A percentile compares a stretch with the other conserved stretches of the same genome.
phyloP scores from a whole-genome alignment of 2,888 invertebrate genomes.

The Melieria crassipennis region DNA sequence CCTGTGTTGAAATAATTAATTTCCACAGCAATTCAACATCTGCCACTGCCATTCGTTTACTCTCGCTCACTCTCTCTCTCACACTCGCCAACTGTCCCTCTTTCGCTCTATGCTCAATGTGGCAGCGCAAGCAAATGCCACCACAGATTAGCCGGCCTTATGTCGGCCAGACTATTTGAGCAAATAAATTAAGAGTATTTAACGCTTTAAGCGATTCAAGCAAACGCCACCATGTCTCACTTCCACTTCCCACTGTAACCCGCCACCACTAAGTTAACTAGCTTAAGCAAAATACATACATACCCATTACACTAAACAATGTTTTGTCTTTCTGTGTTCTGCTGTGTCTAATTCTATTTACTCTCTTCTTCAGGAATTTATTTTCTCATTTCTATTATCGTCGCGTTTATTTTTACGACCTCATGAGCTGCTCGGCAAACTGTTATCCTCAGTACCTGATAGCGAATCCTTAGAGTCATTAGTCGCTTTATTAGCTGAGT shows the following conservation, averaged over 20 bases:
- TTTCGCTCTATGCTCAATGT: background rate
- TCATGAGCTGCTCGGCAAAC: constrained; percentile 64
- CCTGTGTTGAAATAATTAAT: too few species aligned
- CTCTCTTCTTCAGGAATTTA: constrained; percentile 57
- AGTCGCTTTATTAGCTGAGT: constrained; percentile 62
- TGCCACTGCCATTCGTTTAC: too few species aligned
- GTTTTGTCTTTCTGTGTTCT: constrained; percentile 27
- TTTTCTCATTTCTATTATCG: constrained; percentile 66
- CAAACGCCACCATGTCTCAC: constrained; percentile 1
- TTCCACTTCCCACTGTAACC: background rate
- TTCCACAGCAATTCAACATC: too few species aligned
- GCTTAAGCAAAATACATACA: background rate
- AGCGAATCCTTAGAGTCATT: constrained; percentile 63
- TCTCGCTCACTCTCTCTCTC: too few species aligned
- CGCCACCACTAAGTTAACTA: constrained; percentile 13
- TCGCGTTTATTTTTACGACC: constrained; percentile 66
- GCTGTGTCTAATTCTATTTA: constrained; percentile 14
- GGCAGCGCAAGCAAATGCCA: background rate
- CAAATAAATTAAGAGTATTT: constrained; percentile 34
- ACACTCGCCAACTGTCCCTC: too few species aligned
- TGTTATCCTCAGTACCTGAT: constrained; percentile 64
- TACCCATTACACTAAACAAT: background rate
- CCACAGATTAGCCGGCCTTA: background rate
- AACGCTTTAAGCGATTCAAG: constrained; percentile 27
- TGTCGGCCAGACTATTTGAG: background rate